Evolutionary conservation across 2,113 vertebrate species (phyloP).

Genomic region (Cairina moschata): DNA sequence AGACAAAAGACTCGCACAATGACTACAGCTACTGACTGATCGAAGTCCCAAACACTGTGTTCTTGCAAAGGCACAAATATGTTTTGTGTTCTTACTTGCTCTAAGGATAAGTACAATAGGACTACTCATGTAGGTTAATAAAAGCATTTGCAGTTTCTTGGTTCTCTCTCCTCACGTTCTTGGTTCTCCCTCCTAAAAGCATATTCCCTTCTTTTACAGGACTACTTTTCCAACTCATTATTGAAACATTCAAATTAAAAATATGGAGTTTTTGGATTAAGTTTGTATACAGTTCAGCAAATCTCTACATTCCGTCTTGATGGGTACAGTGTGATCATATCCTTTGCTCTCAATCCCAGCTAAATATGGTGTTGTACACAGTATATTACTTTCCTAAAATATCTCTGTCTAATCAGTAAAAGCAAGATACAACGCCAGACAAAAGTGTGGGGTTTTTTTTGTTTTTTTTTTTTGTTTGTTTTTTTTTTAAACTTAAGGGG

Average conservation of each 20-base stretch:
- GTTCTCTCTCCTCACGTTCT: not conserved
- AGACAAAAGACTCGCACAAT: not conserved
- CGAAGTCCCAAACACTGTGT: not conserved
- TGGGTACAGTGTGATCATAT: not conserved
- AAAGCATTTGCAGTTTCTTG: not conserved
- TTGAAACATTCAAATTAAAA: not conserved
- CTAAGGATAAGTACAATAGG: not conserved
- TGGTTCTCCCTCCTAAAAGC: not conserved
- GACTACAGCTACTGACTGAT: not conserved
- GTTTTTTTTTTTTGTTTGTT: no score
- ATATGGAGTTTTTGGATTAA: not conserved
- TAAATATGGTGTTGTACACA: not conserved
- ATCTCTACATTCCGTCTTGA: not conserved
- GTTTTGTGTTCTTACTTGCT: not conserved
- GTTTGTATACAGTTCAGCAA: not conserved
- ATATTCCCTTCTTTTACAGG: not conserved
- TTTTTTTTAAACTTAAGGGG: not conserved
- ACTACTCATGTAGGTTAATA: not conserved
- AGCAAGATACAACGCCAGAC: not conserved
- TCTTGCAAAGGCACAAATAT: not conserved
- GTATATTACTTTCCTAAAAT: not conserved
- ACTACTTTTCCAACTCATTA: not conserved
- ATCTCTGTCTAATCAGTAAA: not conserved
- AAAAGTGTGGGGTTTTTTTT: not conserved
- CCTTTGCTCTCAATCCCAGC: not conserved